phyloP scores from a whole-genome alignment of 2,888 invertebrate species.

The Eulithis prunata region DNA sequence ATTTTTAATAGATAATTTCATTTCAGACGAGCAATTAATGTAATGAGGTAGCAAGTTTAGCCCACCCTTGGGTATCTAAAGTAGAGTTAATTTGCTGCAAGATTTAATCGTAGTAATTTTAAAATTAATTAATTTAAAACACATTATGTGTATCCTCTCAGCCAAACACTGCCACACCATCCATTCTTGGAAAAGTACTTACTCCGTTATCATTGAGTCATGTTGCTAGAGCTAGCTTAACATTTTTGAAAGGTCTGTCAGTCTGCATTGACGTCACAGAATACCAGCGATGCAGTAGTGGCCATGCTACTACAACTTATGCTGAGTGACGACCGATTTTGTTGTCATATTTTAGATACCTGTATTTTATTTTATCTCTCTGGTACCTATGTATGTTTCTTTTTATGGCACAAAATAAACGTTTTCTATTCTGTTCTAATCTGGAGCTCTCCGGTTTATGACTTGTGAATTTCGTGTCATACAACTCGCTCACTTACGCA shows the following conservation, averaged over 20 bases:
- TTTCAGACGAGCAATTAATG: slow-evolving; percentile 72
- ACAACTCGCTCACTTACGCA: slow-evolving; percentile 40
- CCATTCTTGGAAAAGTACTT: slow-evolving; percentile 9
- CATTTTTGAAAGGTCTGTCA: slow-evolving; percentile 35
- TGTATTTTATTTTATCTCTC: too few species aligned
- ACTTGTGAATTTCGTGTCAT: slow-evolving; percentile 43
- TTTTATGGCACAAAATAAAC: too few species aligned
- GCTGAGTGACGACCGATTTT: too few species aligned
- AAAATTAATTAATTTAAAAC: slow-evolving; percentile 22
- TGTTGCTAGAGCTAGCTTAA: too few species aligned
- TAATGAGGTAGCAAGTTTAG: slow-evolving; percentile 73
- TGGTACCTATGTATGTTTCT: too few species aligned
- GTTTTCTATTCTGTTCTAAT: too few species aligned
- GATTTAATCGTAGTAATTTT: slow-evolving; percentile 48
- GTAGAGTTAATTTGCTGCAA: slow-evolving; percentile 56
- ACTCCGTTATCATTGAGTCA: neutral
- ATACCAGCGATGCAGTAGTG: too few species aligned
- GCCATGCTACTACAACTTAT: too few species aligned
- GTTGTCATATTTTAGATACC: too few species aligned
- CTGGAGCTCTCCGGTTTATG: slow-evolving; percentile 40
- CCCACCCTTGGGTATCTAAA: slow-evolving; percentile 52
- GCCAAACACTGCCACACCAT: neutral
- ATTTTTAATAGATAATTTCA: slow-evolving; percentile 78
- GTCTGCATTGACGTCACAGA: too few species aligned
- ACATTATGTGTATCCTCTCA: slow-evolving; percentile 10